Conservation (phyloP, 2,113 vertebrate genomes). For the Dicrurus megarhynchus region DNA sequence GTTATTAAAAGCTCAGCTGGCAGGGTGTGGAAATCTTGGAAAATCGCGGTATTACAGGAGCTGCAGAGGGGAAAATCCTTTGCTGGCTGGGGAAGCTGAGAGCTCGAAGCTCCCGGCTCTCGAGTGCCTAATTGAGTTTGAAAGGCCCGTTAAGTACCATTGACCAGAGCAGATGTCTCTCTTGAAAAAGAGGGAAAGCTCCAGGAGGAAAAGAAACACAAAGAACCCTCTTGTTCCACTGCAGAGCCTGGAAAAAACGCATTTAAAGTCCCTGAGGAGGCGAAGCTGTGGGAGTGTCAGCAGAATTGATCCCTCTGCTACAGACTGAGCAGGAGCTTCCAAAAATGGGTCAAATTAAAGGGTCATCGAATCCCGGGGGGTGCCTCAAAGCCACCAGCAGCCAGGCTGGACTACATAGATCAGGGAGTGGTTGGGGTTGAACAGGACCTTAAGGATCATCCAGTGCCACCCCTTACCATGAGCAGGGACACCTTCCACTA, state of each 20-base stretch:
- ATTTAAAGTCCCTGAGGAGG: neutral
- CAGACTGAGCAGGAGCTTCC: neutral
- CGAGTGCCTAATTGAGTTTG: neutral
- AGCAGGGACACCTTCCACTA: neutral
- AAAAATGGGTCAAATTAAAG: neutral
- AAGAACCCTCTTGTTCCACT: neutral
- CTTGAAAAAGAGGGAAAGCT: neutral
- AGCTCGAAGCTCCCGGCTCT: neutral
- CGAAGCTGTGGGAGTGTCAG: neutral
- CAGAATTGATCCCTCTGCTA: neutral
- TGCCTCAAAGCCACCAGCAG: neutral
- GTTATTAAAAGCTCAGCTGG: neutral
- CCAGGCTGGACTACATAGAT: neutral
- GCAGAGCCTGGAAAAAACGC: neutral
- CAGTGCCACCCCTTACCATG: rapidly evolving
- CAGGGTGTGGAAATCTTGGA: neutral
- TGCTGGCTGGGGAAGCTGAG: neutral
- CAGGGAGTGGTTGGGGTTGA: neutral
- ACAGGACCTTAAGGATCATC: neutral
- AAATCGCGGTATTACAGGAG: neutral
- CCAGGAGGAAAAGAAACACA: neutral
- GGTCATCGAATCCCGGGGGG: rapidly evolving
- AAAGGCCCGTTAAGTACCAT: neutral
- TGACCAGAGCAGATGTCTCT: neutral
- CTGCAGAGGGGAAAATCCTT: neutral